A percentile compares a stretch with the other conserved stretches of the same genome.
Conservation (phyloP, 2,888 invertebrate species). For the Liopterus haemorrhoidalis region DNA sequence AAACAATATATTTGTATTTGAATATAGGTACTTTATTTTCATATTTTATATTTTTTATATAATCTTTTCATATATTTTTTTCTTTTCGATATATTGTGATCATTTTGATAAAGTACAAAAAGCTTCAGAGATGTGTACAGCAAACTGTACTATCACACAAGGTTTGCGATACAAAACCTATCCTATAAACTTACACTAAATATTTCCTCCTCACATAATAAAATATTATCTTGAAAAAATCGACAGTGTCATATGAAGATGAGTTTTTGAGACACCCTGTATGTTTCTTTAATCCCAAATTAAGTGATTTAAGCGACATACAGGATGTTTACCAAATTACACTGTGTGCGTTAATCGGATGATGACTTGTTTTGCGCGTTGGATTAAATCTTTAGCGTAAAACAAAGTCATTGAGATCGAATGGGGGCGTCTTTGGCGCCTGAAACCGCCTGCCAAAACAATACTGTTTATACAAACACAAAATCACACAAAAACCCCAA, state of each 20-base stretch:
- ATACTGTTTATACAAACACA: slow-evolving; percentile 6
- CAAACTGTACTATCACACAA: slow-evolving; percentile 17
- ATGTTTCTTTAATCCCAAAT: no score
- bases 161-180: slow-evolving; percentile 20
- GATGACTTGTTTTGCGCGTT: no score
- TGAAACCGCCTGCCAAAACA: slow-evolving; percentile 6
- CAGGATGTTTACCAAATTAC: no score
- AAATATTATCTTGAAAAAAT: no score
- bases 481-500: slow-evolving; percentile 1
- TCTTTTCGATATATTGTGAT: slow-evolving; percentile 20
- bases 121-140: slow-evolving; percentile 18
- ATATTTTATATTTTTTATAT: slow-evolving; percentile 17
- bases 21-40: slow-evolving; percentile 20
- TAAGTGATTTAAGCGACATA: no score
- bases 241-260: no score
- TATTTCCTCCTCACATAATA: no score
- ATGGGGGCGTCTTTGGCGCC: slow-evolving; percentile 15
- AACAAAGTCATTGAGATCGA: slow-evolving; percentile 15
- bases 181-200: slow-evolving; percentile 13
- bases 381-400: no score
- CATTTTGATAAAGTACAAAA: slow-evolving; percentile 21
- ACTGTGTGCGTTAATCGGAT: no score
- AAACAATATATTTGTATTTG: slow-evolving; percentile 11
- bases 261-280: no score
- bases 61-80: slow-evolving; percentile 17